These are phyloP conservation scores for Lepisosteus osseus DNA, from an alignment of 2,113 vertebrate species.

Conservation along the genomic window DNA sequence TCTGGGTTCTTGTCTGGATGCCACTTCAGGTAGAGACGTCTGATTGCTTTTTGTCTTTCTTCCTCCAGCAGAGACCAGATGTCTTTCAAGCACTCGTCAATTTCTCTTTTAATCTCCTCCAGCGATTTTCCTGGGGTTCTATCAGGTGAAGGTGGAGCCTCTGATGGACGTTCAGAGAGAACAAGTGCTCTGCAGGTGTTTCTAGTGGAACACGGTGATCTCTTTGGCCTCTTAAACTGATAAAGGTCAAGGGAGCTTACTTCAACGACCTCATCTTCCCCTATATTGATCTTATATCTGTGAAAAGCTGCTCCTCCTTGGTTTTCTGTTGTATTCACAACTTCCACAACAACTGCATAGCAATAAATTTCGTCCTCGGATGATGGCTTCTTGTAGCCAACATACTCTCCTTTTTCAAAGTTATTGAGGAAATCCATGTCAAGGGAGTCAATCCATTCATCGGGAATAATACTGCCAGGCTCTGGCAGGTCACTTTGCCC, in stretches of 20 bases:
- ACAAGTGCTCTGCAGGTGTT: slow-evolving; percentile 26
- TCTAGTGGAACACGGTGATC: slow-evolving; percentile 16
- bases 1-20: slow-evolving; percentile 73
- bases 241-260: slow-evolving; percentile 65
- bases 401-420: slow-evolving; percentile 68
- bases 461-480: slow-evolving; percentile 58
- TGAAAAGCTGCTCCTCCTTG: slow-evolving; percentile 19
- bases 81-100: slow-evolving; percentile 58
- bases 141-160: slow-evolving; percentile 13
- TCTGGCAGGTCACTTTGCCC: slow-evolving; percentile 19
- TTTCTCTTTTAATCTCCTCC: slow-evolving; percentile 64
- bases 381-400: slow-evolving; percentile 52
- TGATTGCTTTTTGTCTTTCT: slow-evolving; percentile 59
- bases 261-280: slow-evolving; percentile 43
- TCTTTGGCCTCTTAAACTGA: slow-evolving; percentile 60
- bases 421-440: slow-evolving; percentile 68
- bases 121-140: slow-evolving; percentile 43
- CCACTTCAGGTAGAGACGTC: slow-evolving; percentile 69
- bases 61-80: slow-evolving; percentile 57
- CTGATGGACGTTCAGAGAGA: neutral
- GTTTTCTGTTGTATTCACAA: slow-evolving; percentile 34
- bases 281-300: slow-evolving; percentile 61
- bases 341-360: slow-evolving; percentile 61
- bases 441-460: slow-evolving; percentile 67
- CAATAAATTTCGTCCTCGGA: slow-evolving; percentile 37